Evolutionary conservation across 2,113 vertebrate genomes (phyloP).

Genomic region (Vimba vimba): DNA sequence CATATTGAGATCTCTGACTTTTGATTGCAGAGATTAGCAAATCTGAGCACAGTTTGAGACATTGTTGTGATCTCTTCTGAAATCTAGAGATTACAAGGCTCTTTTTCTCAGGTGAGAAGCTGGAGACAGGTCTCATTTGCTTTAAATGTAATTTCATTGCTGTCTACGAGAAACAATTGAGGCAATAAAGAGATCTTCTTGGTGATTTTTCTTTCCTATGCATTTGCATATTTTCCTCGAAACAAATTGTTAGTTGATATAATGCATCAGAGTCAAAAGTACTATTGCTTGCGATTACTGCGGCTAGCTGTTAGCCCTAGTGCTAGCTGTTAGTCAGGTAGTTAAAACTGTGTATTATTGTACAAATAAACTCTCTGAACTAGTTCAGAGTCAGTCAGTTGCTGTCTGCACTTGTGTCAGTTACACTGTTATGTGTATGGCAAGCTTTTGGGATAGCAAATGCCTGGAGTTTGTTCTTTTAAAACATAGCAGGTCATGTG

Average conservation of each 20-base stretch:
- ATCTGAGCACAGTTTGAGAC: not conserved
- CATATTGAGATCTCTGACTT: not conserved
- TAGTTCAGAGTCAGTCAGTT: not conserved
- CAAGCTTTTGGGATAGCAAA: not conserved
- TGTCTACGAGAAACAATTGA: not conserved
- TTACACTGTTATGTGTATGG: not conserved
- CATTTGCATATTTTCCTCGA: not conserved
- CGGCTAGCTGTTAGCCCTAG: not conserved
- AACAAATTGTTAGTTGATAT: not conserved
- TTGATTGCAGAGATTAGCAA: not conserved
- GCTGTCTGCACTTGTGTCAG: not conserved
- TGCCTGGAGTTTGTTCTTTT: not conserved
- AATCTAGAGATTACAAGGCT: not conserved
- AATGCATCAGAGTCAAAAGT: not conserved
- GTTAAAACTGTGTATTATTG: not conserved
- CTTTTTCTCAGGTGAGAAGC: not conserved
- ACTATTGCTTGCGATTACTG: not conserved
- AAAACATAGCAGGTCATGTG: not conserved
- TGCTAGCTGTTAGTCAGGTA: not conserved
- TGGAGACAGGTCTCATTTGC: not conserved
- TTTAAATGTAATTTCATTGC: conserved; percentile 15
- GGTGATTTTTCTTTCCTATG: not conserved
- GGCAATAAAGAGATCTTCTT: not conserved
- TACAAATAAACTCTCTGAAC: not conserved
- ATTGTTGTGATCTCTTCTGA: not conserved